Evolutionary conservation across 2,888 invertebrate species (phyloP), one percentile per base, ranked within the genome.

Genomic region (Drosophila diplacantha): DNA sequence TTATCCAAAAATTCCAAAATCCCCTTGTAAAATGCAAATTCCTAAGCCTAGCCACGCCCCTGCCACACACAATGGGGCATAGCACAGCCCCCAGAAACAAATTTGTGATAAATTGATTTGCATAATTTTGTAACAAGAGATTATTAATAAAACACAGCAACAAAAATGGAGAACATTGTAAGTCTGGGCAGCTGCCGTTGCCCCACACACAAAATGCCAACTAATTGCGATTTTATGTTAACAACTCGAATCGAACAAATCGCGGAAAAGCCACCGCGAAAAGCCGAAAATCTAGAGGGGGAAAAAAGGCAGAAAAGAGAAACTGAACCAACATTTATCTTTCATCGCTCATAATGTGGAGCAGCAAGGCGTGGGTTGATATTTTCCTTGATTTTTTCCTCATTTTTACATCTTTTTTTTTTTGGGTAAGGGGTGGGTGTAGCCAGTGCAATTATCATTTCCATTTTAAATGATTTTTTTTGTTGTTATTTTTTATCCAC

Each of bases 191-290:
- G 63, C 44, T 53, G 64, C 70, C 53, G 67, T 64, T 57, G 67
- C 60, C 55, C 35, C 32, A 59, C 63, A 62, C 53, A 70, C 66
- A 66, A 71, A 55, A 64, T 62, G 59, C 61, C 74, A 71, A 68
- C 74, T 83, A 85, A 85, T 85, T 85, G 83, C 83, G 69, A 74
- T 80, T 85, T 74, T 84, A 75, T 85, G 85, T 85, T 83, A 85
- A 85, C 84, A 85, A 84, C 74, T 69, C 54, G 60, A 74, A 62
- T 71, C 52, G 65, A 78, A 59, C 74, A 66, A 70, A 75, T 69
- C 72, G 69, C 64, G 67, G 38, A 58, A 56, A 63, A 55, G 51
- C 31, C 39, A 14, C 39, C 39, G 20, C 22, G 22, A 35, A 61
- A 41, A 58, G 20, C 51, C 22, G 26, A 54, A 44, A 63, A 32